Percentiles rank a stretch among this genome's conserved stretches.
Conservation (phyloP, 2,797 vertebrate genomes). For the Aldrovandia affinis region DNA sequence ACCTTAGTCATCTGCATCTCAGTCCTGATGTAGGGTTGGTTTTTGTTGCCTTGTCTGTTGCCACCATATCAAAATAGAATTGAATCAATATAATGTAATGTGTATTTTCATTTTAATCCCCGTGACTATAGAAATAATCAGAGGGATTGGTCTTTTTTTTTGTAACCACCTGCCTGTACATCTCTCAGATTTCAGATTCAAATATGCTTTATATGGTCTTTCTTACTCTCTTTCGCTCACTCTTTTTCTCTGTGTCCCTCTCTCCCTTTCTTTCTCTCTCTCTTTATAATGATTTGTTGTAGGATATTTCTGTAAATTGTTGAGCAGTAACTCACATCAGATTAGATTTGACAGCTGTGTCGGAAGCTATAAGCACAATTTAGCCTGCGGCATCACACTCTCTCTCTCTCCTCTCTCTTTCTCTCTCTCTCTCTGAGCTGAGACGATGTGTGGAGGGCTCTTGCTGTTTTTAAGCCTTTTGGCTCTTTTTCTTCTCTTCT, state of each 20-base stretch:
- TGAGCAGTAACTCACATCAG: constrained; percentile 35
- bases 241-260: constrained; percentile 1
- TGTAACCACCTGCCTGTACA: constrained; percentile 45
- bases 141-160: constrained; percentile 34
- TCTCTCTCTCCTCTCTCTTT: constrained; percentile 18
- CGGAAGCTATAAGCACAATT: constrained; percentile 25
- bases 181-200: too few relatives aligned
- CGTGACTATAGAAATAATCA: constrained; percentile 44
- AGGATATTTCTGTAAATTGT: constrained; percentile 42
- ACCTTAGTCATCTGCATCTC: background rate
- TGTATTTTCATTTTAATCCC: constrained; percentile 29
- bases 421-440: background rate
- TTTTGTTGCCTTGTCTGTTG: background rate
- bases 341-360: constrained; percentile 45
- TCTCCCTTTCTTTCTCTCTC: constrained; percentile 24
- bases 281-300: constrained; percentile 37
- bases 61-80: too few relatives aligned
- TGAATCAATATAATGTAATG: constrained; percentile 63
- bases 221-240: constrained; percentile 11
- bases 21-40: background rate
- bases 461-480: too few relatives aligned
- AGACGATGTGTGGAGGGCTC: too few relatives aligned
- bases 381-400: constrained; percentile 24
- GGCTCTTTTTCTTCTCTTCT: background rate
- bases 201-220: background rate